Conservation (phyloP, 2,797 vertebrate species). For the Aulostomus chinensis region DNA sequence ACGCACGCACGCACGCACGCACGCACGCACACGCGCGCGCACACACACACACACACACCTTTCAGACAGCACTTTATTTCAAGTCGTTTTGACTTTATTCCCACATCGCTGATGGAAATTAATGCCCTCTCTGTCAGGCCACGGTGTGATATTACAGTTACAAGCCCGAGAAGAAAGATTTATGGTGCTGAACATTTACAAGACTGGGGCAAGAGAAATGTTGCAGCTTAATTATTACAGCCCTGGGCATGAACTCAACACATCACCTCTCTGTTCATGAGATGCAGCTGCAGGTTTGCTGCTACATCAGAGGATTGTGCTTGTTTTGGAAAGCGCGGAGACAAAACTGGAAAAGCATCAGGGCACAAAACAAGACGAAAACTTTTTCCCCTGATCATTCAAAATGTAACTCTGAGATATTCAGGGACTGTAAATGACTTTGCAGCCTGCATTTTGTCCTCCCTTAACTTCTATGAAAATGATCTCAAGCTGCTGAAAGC, state of each 20-base stretch:
- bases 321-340: background rate
- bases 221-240: slow-evolving; percentile 11
- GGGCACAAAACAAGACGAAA: no score
- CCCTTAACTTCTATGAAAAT: no score
- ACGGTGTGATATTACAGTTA: slow-evolving; percentile 42
- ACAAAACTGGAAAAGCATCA: no score
- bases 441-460: no score
- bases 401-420: no score
- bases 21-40: slow-evolving; percentile 2
- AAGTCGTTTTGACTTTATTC: slow-evolving; percentile 21
- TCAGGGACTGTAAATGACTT: no score
- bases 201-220: no score
- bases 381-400: no score
- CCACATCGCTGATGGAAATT: slow-evolving; percentile 15
- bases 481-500: no score
- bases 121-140: slow-evolving; percentile 27
- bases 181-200: slow-evolving; percentile 10
- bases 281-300: background rate
- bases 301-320: background rate
- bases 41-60: slow-evolving; percentile 10
- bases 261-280: background rate
- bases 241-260: background rate
- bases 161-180: slow-evolving; percentile 32
- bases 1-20: background rate
- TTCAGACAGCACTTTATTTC: slow-evolving; percentile 17